Evolutionary conservation across 2,113 vertebrate species (phyloP).

Genomic region (Sus scrofa): DNA sequence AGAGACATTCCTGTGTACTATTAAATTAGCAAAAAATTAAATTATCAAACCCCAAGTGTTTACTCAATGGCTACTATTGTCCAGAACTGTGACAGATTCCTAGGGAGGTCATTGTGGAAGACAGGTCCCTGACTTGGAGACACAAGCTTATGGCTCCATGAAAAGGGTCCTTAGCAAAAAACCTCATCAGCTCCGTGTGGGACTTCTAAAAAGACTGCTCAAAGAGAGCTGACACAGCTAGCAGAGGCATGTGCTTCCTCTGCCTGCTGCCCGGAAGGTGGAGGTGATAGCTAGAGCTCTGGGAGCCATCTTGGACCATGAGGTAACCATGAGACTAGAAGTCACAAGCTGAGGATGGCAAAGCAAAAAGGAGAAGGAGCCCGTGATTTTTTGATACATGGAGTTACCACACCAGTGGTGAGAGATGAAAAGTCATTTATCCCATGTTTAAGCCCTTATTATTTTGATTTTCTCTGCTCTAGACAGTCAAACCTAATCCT

Average conservation of each 20-base stretch:
- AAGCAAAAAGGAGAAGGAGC: background rate
- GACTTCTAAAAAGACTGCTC: background rate
- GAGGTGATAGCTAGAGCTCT: background rate
- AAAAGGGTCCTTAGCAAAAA: background rate
- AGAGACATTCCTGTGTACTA: background rate
- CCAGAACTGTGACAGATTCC: background rate
- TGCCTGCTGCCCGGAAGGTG: background rate
- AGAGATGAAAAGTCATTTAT: background rate
- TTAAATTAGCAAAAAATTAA: background rate
- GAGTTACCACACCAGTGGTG: background rate
- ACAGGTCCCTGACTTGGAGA: background rate
- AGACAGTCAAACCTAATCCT: background rate
- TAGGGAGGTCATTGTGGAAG: too few species aligned
- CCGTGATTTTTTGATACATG: background rate
- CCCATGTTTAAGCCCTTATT: background rate
- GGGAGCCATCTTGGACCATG: background rate
- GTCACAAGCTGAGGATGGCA: background rate
- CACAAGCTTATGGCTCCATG: background rate
- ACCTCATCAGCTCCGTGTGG: background rate
- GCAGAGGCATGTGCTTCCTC: too few species aligned
- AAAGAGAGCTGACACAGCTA: background rate
- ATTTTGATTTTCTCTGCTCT: background rate
- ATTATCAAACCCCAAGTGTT: background rate
- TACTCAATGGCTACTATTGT: background rate
- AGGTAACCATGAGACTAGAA: background rate